Evolutionary conservation across 2,888 invertebrate genomes (phyloP).

Genomic region (Callimorpha dominula): DNA sequence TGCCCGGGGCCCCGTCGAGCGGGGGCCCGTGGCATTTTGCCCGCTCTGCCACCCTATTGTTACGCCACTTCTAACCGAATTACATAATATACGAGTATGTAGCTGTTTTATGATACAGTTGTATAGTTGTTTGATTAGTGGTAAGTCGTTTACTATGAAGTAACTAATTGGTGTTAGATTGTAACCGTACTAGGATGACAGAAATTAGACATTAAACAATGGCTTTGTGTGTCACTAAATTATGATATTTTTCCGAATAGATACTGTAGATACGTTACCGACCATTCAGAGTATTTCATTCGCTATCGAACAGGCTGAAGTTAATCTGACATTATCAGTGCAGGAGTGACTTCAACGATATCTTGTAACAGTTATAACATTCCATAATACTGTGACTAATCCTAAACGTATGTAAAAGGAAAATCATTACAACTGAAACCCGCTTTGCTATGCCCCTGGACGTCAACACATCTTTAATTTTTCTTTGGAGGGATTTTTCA

Average conservation of each 20-base stretch:
- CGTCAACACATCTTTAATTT: no score
- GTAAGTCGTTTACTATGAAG: background rate
- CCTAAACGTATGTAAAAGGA: background rate
- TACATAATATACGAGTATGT: no score
- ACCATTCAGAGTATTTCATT: background rate
- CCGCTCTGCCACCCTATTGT: no score
- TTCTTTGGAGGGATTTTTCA: no score
- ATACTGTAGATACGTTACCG: background rate
- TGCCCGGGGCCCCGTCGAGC: no score
- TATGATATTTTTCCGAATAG: background rate
- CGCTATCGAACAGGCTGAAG: background rate
- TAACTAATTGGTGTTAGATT: background rate
- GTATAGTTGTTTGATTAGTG: no score
- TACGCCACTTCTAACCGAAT: no score
- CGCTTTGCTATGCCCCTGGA: no score
- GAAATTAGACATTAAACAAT: background rate
- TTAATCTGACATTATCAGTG: slow-evolving; percentile 15
- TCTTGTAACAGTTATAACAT: background rate
- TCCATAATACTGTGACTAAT: slow-evolving; percentile 10
- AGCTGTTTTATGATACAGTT: no score
- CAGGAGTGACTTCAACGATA: slow-evolving; percentile 12
- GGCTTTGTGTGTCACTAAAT: background rate
- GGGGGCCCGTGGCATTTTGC: no score
- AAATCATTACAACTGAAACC: background rate
- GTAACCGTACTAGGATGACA: no score